Conservation (phyloP, 1,140 invertebrate genomes). For the Diuraphis noxia region DNA sequence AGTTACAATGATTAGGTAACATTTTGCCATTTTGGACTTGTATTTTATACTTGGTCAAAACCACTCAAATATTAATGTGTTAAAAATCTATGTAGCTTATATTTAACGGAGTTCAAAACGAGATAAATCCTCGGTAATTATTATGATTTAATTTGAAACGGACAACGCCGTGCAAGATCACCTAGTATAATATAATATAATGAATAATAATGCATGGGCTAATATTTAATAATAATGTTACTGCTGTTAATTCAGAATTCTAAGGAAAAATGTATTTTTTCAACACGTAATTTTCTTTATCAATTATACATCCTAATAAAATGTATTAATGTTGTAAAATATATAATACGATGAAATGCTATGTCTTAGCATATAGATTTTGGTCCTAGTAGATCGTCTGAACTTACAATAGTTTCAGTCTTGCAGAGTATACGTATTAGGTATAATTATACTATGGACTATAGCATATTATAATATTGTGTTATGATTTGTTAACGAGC, state of each 20-base stretch:
- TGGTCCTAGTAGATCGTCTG: neutral
- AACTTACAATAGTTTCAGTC: neutral
- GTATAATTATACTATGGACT: neutral
- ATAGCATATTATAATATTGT: no score
- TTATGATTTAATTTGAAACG: neutral
- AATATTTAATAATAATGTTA: conserved; percentile 6
- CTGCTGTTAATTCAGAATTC: neutral
- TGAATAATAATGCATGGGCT: neutral
- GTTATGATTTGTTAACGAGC: no score
- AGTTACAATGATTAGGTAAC: neutral
- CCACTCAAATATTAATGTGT: neutral
- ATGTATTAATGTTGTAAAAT: neutral
- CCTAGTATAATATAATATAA: neutral
- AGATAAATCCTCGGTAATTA: no score
- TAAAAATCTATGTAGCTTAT: neutral
- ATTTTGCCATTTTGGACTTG: neutral
- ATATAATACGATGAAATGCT: neutral
- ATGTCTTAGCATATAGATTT: neutral
- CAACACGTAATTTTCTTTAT: neutral
- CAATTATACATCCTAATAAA: neutral
- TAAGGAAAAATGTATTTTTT: neutral
- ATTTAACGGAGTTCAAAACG: neutral
- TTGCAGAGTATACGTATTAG: neutral
- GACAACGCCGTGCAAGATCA: neutral
- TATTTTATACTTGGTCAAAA: neutral